Base-by-base conservation (phyloP, 2,888 invertebrate species). In the Philonicus albiceps region DNA sequence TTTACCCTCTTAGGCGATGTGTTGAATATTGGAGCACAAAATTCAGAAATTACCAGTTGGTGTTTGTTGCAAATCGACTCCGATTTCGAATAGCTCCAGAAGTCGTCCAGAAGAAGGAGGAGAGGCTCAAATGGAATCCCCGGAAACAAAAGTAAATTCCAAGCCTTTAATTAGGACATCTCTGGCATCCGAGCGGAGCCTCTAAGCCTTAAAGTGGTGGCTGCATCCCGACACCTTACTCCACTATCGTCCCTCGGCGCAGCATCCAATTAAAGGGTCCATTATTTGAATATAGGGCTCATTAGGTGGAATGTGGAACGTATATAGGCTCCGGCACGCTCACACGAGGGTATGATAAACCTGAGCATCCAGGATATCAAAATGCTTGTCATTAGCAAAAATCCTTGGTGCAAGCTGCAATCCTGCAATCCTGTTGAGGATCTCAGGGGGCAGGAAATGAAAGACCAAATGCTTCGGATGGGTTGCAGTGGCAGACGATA, bases 251-350 rank as follows among this genome's bases (percentile, higher is more conserved):
- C 13, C 27, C 43, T 16, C 40, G 78, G n/a, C 31, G 78, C 78
- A 78, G 43, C 43, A 78, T 78, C 49, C 78, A 78, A 78, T 78
- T 78, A 78, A 27, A 49, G 5, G n/a, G 13, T 7, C 76, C 78
- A 49, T 78, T 31, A 78, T 78, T 78, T 78, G 78, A 78, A 78
- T 78, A 78, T 78, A 78, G 27, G n/a, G 53, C 78, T 78, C 78
- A 43, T 78, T 78, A 49, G 78, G 22, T 43, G 19, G 11, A 30
- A 49, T 43, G 49, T 49, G 30, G 40, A 13, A 43, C 40, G 40
- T 43, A 16, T 43, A 13, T 40, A 13, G 6, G 53, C 16, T 11
- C 43, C 19, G 11, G 37, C 11, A n/a, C 27, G 78, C 37, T 13
- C 30, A 37, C 19, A 5, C 37, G 40, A 2, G 22, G n/a, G 16